A percentile compares a stretch with the other conserved stretches of the same genome.
Evolutionary conservation across 2,797 vertebrate species (phyloP).

Genomic region (Crocodylus rhombifer): DNA sequence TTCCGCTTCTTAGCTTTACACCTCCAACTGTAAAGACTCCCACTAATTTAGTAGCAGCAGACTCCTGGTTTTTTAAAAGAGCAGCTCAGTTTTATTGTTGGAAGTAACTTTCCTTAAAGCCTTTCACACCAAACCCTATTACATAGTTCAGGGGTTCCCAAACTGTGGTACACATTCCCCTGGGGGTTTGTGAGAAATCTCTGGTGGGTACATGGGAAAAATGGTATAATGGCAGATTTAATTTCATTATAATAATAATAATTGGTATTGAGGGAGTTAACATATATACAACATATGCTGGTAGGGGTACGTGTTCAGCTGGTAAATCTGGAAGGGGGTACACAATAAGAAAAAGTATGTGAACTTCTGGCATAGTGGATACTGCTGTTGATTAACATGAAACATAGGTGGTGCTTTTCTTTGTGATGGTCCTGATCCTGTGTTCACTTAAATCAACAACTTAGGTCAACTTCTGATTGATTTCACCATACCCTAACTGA

Average conservation of each 20-base stretch:
- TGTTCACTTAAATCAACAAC: not conserved
- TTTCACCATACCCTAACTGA: not conserved
- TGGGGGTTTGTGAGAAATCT: not conserved
- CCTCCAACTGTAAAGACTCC: not conserved
- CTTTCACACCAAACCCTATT: not conserved
- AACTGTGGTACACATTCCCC: not conserved
- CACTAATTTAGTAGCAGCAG: not conserved
- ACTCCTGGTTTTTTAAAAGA: not conserved
- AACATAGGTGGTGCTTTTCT: not conserved
- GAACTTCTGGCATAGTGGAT: not conserved
- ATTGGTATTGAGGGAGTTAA: too few species aligned
- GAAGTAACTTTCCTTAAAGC: not conserved
- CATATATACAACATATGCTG: too few species aligned
- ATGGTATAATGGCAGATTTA: too few species aligned
- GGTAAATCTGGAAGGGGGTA: too few species aligned
- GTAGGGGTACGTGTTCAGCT: too few species aligned
- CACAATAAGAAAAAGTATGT: too few species aligned
- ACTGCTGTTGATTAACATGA: not conserved
- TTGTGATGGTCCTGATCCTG: not conserved
- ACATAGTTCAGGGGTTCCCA: not conserved
- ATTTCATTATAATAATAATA: too few species aligned
- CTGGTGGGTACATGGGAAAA: too few species aligned
- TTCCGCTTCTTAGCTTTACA: not conserved
- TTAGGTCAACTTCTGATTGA: not conserved
- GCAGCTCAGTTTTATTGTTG: too few species aligned